These are phyloP conservation scores for Oreochromis niloticus DNA, from an alignment of 2,113 vertebrate species.

Conservation along the genomic window DNA sequence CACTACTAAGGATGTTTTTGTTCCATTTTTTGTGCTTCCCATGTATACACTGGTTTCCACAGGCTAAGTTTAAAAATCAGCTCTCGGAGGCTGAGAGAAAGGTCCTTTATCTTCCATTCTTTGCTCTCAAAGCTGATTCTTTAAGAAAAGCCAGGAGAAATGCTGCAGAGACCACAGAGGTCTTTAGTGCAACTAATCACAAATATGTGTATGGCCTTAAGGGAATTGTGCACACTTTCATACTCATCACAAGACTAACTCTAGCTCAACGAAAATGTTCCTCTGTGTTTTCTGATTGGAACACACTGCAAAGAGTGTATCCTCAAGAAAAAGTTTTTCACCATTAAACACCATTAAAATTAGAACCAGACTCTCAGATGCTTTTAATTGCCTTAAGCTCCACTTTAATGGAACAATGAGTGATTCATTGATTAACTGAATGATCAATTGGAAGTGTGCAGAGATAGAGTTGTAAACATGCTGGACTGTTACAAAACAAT, in stretches of 20 bases:
- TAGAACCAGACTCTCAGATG: neutral
- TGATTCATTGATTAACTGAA: neutral
- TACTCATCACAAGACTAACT: neutral
- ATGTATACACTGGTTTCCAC: neutral
- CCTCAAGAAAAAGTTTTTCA: neutral
- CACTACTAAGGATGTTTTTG: neutral
- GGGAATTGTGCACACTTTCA: neutral
- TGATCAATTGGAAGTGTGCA: neutral
- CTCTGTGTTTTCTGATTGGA: neutral
- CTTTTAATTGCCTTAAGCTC: neutral
- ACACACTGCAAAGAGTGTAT: neutral
- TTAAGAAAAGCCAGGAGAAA: neutral
- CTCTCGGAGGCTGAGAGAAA: neutral
- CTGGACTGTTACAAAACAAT: neutral
- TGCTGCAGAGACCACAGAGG: neutral
- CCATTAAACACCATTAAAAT: neutral
- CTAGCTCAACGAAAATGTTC: neutral
- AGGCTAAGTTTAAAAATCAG: neutral
- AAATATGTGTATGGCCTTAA: neutral
- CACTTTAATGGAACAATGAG: neutral
- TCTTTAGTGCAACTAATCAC: neutral
- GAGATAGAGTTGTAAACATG: neutral
- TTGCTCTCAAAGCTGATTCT: neutral
- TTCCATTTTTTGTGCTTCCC: neutral
- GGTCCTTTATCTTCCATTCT: neutral